phyloP scores from a whole-genome alignment of 2,888 invertebrate genomes.

The Punctoribates punctum region DNA sequence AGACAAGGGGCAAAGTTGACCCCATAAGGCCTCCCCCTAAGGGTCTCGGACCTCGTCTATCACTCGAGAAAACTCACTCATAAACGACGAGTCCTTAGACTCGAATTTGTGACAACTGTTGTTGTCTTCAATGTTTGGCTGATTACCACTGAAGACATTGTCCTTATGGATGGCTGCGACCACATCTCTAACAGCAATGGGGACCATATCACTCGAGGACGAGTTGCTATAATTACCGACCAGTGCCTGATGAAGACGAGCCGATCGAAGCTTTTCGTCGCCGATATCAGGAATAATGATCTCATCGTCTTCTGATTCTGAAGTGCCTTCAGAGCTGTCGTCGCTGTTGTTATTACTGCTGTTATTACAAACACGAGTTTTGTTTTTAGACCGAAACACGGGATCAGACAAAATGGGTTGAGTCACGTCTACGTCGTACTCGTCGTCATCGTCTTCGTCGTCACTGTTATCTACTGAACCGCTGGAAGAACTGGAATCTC shows the following conservation, averaged over 20 bases:
- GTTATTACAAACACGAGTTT: constrained; percentile 9
- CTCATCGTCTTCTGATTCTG: constrained; percentile 16
- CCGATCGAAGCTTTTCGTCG: neutral
- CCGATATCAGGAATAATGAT: constrained; percentile 8
- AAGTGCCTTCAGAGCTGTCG: constrained; percentile 27
- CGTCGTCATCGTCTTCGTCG: constrained; percentile 45
- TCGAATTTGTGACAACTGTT: constrained; percentile 28
- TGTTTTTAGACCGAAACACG: neutral
- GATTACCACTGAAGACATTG: neutral
- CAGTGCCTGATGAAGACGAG: constrained; percentile 21
- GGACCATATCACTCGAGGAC: constrained; percentile 4
- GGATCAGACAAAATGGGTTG: neutral
- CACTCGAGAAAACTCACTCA: constrained; percentile 2
- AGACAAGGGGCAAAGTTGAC: no score
- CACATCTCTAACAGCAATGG: constrained; percentile 9
- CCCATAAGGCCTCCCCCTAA: no score
- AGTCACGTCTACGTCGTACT: constrained; percentile 33
- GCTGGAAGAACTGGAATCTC: constrained; percentile 36
- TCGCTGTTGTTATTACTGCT: constrained; percentile 36
- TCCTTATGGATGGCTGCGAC: constrained; percentile 30
- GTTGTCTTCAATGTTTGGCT: constrained; percentile 50
- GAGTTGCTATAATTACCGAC: constrained; percentile 29
- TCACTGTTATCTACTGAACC: constrained; percentile 42
- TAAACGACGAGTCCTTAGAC: neutral
- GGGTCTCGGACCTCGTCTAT: no score